These are phyloP conservation scores for Aradophagus sp. DNA, from an alignment of 1,140 invertebrate genomes.

Conservation along the genomic window DNA sequence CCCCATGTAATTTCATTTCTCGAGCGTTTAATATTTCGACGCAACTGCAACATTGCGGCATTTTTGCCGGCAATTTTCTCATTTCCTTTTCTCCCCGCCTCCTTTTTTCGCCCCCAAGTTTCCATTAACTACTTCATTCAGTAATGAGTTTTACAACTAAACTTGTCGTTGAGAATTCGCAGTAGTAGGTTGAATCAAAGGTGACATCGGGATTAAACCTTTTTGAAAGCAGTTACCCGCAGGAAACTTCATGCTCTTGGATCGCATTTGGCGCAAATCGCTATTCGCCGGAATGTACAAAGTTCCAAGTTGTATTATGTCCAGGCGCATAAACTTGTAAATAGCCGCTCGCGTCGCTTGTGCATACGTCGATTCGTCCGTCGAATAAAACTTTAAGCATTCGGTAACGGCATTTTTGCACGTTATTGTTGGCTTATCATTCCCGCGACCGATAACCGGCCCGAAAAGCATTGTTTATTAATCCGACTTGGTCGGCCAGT, in stretches of 20 bases:
- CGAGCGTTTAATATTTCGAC: background rate
- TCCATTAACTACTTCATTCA: conserved; percentile 15
- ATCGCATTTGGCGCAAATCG: conserved; percentile 37
- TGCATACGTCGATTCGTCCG: conserved; percentile 20
- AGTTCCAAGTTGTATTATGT: conserved; percentile 47
- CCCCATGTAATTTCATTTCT: too few relatives aligned
- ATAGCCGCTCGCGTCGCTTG: conserved; percentile 15
- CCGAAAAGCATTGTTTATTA: conserved; percentile 7
- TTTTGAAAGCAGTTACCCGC: conserved; percentile 39
- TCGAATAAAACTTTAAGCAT: conserved; percentile 35
- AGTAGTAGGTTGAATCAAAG: conserved; percentile 18
- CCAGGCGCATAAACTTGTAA: conserved; percentile 44
- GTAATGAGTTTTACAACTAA: conserved; percentile 24
- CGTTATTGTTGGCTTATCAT: conserved; percentile 8
- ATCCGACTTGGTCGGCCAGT: too few relatives aligned
- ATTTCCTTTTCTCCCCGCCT: background rate
- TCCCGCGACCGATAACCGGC: conserved; percentile 4
- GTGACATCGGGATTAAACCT: conserved; percentile 44
- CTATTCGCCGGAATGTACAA: conserved; percentile 35
- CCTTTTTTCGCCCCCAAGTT: background rate
- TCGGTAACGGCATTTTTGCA: conserved; percentile 13
- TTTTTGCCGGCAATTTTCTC: background rate
- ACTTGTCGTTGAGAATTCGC: conserved; percentile 31
- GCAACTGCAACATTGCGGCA: background rate
- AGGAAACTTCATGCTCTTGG: conserved; percentile 32